Conservation (phyloP, 2,888 invertebrate species). For the Lithophane leautieri region DNA sequence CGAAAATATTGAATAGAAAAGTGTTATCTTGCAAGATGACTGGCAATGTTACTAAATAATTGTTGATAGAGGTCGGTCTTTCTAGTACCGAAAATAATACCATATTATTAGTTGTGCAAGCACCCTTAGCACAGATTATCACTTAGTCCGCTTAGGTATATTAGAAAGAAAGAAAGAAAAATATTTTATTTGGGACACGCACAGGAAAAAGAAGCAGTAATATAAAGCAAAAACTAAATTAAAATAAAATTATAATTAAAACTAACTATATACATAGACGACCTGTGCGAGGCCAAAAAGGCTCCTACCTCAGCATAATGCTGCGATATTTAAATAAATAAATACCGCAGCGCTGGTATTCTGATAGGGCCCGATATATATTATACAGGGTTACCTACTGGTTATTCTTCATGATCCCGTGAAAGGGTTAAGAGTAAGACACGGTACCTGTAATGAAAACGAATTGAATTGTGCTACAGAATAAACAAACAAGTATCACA, state of each 20-base stretch:
- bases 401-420: not conserved
- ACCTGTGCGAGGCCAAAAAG: no score
- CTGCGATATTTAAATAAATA: no score
- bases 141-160: not conserved
- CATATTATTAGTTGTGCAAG: not conserved
- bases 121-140: not conserved
- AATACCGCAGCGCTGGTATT: no score
- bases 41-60: slow-evolving; percentile 13
- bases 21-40: slow-evolving; percentile 9
- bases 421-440: not conserved
- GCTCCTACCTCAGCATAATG: no score
- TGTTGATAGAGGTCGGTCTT: not conserved
- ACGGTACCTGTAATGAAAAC: not conserved
- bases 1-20: not conserved
- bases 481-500: not conserved
- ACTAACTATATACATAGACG: no score
- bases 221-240: no score
- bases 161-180: no score
- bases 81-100: not conserved
- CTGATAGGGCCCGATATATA: no score
- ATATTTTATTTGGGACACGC: no score
- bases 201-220: no score
- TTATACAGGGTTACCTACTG: no score
- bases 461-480: not conserved
- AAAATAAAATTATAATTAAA: no score